Base-by-base conservation (phyloP, 2,888 invertebrate species). In the Troides helena region DNA sequence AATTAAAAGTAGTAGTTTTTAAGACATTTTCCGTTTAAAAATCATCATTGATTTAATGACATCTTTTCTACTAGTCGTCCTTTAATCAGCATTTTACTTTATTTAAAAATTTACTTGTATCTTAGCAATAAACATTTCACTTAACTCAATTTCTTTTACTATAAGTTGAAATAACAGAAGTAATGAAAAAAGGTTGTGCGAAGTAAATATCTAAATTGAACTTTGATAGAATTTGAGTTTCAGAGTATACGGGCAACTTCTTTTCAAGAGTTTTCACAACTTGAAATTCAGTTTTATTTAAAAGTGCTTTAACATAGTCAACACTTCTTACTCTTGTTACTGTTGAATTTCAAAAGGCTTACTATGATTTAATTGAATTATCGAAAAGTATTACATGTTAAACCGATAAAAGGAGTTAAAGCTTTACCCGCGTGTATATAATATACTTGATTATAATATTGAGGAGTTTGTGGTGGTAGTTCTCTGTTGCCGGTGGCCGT, bases 241-340 rank as follows among this genome's bases (percentile, higher is more conserved):
- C 39, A 58, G 25, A 58, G 25, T 36, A 56, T 23, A 14, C 46
- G 46, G 39, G 10, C 1, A 65, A 65, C 8, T 57, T 43, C 25
- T 25, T 65, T 65, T 58, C 18, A 43, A 21, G 43, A 30, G 18
- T 64, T 36, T 36, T 1, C 43, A 65, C 18, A 23, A 39, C 23
- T 65, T 65, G 23, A 58, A 57, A 57, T 65, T 43, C 57, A 58
- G 57, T 57, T 57, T 21, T 65, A 17, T 43, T 65, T 57, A 65
- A 2, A 25, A 39, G 10, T 53, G 53, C 18, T 53, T 53, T 5
- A 18, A 53, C 18, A 53, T n/a, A 18, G 53, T 53, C 8, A 53
- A 53, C 53, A 6, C n/a, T 53, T n/a, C n/a, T n/a, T 18, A 12
- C 18, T 53, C 18, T 5, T n/a, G n/a, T 53, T 53, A 53, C 53